Percentiles rank a stretch among this genome's conserved stretches.
These are phyloP conservation scores for Meriones unguiculatus DNA, from an alignment of 2,113 vertebrate species.

Conservation along the genomic window DNA sequence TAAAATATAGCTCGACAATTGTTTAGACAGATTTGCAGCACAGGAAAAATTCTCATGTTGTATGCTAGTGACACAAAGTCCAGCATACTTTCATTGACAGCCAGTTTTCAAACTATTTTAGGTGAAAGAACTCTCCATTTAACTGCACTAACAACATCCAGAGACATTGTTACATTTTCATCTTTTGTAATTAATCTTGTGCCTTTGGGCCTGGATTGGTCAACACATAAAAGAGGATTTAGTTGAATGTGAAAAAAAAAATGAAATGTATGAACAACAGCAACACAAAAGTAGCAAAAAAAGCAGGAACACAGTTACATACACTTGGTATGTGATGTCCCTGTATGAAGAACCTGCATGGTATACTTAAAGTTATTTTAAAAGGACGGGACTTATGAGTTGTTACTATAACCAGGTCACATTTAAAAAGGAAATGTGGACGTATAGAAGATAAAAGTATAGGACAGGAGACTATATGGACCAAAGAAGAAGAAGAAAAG, in stretches of 20 bases:
- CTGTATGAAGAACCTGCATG: neutral
- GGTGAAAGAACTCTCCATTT: neutral
- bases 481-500: neutral
- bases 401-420: neutral
- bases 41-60: no score
- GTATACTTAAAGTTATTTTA: neutral
- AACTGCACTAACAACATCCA: neutral
- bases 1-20: no score
- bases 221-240: neutral
- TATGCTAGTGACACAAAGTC: no score
- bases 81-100: no score
- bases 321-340: neutral
- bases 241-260: neutral
- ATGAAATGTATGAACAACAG: neutral
- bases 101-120: conserved; percentile 2
- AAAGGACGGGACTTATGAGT: neutral
- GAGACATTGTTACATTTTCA: neutral
- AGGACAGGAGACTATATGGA: neutral
- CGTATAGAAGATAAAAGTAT: neutral
- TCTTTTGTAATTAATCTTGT: neutral
- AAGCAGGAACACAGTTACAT: neutral
- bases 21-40: no score
- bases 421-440: neutral
- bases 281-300: neutral
- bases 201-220: neutral